Percentiles rank a stretch among this genome's conserved stretches.
Evolutionary conservation across 1,140 invertebrate species (phyloP).

Genomic region (Drosophila tsacasi): DNA sequence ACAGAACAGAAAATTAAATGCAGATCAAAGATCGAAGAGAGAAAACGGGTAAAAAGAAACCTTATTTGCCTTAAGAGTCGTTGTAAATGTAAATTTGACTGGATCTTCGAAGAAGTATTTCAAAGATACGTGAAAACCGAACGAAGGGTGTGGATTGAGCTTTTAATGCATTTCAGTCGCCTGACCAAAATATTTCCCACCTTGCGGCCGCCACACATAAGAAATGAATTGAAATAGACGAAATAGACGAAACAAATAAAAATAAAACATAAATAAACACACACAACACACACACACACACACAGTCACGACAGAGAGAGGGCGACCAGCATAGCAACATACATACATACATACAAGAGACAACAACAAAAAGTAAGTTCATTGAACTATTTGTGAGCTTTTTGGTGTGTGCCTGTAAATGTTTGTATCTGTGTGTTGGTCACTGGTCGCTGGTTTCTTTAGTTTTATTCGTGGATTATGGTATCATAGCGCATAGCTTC

Average conservation of each 20-base stretch:
- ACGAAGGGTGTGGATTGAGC: slow-evolving; percentile 34
- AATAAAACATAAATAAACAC: slow-evolving; percentile 71
- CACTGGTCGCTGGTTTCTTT: slow-evolving; percentile 69
- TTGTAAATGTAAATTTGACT: slow-evolving; percentile 45
- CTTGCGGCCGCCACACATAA: slow-evolving; percentile 50
- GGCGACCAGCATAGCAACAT: slow-evolving; percentile 71
- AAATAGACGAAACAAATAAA: slow-evolving; percentile 69
- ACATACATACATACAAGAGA: slow-evolving; percentile 51
- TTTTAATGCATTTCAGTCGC: slow-evolving; percentile 63
- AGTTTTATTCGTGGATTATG: slow-evolving; percentile 84
- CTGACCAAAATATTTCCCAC: slow-evolving; percentile 48
- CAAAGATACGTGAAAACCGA: background rate
- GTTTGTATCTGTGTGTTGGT: slow-evolving; percentile 50
- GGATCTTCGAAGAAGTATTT: slow-evolving; percentile 29
- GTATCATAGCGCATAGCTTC: slow-evolving; percentile 76
- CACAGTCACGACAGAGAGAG: slow-evolving; percentile 18
- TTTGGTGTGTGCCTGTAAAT: slow-evolving; percentile 49
- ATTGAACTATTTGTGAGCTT: slow-evolving; percentile 85
- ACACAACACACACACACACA: slow-evolving; percentile 32
- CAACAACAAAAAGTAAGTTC: slow-evolving; percentile 72
- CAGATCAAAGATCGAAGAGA: slow-evolving; percentile 24
- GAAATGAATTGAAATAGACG: slow-evolving; percentile 71
- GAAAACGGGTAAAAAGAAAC: slow-evolving; percentile 5
- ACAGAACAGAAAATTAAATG: slow-evolving; percentile 16
- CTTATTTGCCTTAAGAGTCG: slow-evolving; percentile 11